Evolutionary conservation across 1,140 invertebrate genomes (phyloP), one percentile per base, ranked within the genome.

Genomic region (Dinoponera quadriceps): DNA sequence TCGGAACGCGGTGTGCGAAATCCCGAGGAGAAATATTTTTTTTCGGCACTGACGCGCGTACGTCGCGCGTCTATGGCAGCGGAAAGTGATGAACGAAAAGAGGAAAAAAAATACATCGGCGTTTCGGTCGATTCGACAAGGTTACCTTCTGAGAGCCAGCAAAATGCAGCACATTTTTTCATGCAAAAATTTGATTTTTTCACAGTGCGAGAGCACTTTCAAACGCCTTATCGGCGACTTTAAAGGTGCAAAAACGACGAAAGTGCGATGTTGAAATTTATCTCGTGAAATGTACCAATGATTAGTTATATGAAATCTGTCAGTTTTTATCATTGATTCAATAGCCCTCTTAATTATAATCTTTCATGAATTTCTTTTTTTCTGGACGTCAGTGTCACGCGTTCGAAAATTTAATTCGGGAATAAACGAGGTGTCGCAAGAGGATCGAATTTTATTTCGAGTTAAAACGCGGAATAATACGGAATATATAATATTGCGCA

Each of bases 1-100:
- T 82, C 27, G 33, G 29, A 80, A 77, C 48, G 81, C 71, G 82
- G 77, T 48, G 54, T 48, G 54, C 29, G n/a, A 80, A 69, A 80
- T 78, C 54, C 18, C 38, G 49, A 51, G 22, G n/a, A 59, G 27
- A 80, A 80, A 78, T 55, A 25, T 44, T 55, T 77, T 38, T 25
- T 27, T 68, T 27, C 33, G 5, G 7, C 33, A 16, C 27, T 22
- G n/a, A 65, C 44, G 63, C 11, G 14, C 16, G 57, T n/a, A 51
- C 14, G 9, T 48, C 27, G 51, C 38, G 38, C 51, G 14, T 69
- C 33, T n/a, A 27, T n/a, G 1, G 25, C 9, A 69, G 65, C 29
- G 20, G 14, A 48, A 55, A 71, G 57, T n/a, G 38, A 48, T 20
- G 2, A 44, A 44, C 38, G 9, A 44, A 9, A 44, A 9, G 11